phyloP scores from a whole-genome alignment of 2,888 invertebrate species.

The Crocallis elinguaria region DNA sequence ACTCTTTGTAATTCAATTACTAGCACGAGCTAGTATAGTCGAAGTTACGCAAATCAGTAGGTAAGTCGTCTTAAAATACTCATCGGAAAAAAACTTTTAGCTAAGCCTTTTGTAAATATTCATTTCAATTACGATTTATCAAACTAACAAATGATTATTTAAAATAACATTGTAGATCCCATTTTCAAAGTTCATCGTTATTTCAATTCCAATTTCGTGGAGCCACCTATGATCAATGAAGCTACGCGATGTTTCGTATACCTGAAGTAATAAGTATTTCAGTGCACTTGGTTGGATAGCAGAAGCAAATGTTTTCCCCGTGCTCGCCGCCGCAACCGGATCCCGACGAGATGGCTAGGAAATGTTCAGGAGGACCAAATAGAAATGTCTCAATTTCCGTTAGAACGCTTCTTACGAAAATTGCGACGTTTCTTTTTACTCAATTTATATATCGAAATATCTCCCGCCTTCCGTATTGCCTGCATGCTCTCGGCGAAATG shows the following conservation, averaged over 20 bases:
- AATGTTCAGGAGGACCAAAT: conserved; percentile 75
- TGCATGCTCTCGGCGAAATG: conserved; percentile 34
- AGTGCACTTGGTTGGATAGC: conserved; percentile 47
- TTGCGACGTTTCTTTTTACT: conserved; percentile 59
- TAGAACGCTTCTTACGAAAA: conserved; percentile 62
- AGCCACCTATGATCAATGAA: conserved; percentile 10
- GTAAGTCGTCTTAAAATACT: not conserved
- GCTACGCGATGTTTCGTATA: conserved; percentile 6
- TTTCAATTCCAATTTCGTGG: conserved; percentile 15
- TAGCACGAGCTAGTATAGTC: not conserved
- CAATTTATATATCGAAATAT: conserved; percentile 55
- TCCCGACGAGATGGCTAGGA: conserved; percentile 68
- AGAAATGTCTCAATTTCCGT: conserved; percentile 81
- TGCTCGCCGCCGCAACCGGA: conserved; percentile 61
- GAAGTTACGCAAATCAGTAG: not conserved
- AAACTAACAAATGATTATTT: too few relatives aligned
- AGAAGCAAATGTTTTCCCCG: conserved; percentile 57
- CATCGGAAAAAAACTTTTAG: not conserved
- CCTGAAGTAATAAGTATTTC: conserved; percentile 32
- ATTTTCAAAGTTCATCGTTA: not conserved
- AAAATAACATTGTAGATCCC: not conserved
- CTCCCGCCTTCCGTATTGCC: conserved; percentile 46
- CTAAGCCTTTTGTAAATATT: too few relatives aligned
- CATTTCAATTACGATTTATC: too few relatives aligned
- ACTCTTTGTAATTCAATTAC: not conserved